Base-by-base conservation (phyloP, 2,797 vertebrate species). In the Coregonus ussuriensis region DNA sequence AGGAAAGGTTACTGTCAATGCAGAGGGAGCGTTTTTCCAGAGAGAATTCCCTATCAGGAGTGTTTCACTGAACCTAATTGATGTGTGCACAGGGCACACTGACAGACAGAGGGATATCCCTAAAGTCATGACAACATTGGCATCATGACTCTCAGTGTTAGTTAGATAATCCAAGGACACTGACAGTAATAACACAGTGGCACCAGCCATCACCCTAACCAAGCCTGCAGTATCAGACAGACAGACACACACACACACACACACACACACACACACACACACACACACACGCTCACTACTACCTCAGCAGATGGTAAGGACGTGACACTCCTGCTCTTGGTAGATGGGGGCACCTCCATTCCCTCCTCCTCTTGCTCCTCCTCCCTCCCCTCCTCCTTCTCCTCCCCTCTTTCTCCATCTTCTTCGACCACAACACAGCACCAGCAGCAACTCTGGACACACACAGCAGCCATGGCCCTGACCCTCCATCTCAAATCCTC, bases 401-500 rank as follows among this genome's bases (percentile, higher is more conserved):
- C 68, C 33, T 71, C 14, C 33, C 35, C 74, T 41, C 62, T 21
- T 6, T 62, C 68, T 1, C 31, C 67, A 35, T 75, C 81, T 52
- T 51, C 83, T 29, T 81, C 84, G 25, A 75, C 76, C n/a, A 77
- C 82, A 72, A 86, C 86, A 54, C 88, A 83, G 47, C 81, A 88
- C 81, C 92, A 94, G 85, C 92, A 94, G 88, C 86, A 91, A 9
- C 83, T 86, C 70, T 82, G 88, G 53, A 72, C 76, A 79, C 92
- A 92, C 74, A 76, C 81, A 13, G 84, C 75, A 68, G 84, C 86
- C 29, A 85, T 72, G 51, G 89, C 85, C 66, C 88, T 91, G 67
- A 90, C 47, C 81, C 93, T 94, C 81, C 91, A 80, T n/a, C 82
- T 78, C 56, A 86, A 25, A 35, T 91, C 92, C 85, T 95, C 95